Evolutionary conservation across 2,113 vertebrate species (phyloP), one percentile per base, ranked within the genome.

Genomic region (Rallus limicola): DNA sequence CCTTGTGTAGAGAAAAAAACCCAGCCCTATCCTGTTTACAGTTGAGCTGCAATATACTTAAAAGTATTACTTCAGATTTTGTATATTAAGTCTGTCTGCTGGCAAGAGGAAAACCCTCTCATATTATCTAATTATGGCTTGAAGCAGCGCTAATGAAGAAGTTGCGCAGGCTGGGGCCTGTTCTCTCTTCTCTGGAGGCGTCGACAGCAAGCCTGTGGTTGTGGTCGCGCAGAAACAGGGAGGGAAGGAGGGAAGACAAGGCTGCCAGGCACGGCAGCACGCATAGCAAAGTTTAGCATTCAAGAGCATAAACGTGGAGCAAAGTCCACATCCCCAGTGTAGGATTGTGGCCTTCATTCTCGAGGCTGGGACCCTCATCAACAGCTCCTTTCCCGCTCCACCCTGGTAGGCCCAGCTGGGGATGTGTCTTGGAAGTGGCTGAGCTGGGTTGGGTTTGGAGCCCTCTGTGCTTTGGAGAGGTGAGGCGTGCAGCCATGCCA

Each of bases 81-180:
- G 55, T 88, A 52, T 52, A 77, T 92, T 93, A 92, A 95, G 55
- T 86, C 90, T 97, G 96, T 95, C 96, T 97, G 89, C 95, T 97
- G 97, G 97, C 96, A 96, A 93, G 93, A 96, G 96, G 95, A 94
- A 93, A 96, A 90, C 77, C 64, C 84, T 96, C 96, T 95, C 68
- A 34, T 91, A 92, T 97, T 97, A 88, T 96, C 78, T 96, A 97
- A 97, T 97, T 97, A 96, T 40, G 87, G 85, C 95, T 97, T 89
- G 79, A 52, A 95, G 95, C 85, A 80, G 65, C 71, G 58, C 69
- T 96, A 96, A 96, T 92, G 95, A 97, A 97, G 95, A 96, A 92
- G 91, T 72, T 76, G 70, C 2, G 0, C 97, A 96, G 94, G 97
- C 95, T 72, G 80, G 70, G 93, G 90, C 97, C 95, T 97, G 97